A percentile compares a stretch with the other conserved stretches of the same genome.
phyloP scores from a whole-genome alignment of 2,797 vertebrate species.

The Schizopygopsis pylzovi region DNA sequence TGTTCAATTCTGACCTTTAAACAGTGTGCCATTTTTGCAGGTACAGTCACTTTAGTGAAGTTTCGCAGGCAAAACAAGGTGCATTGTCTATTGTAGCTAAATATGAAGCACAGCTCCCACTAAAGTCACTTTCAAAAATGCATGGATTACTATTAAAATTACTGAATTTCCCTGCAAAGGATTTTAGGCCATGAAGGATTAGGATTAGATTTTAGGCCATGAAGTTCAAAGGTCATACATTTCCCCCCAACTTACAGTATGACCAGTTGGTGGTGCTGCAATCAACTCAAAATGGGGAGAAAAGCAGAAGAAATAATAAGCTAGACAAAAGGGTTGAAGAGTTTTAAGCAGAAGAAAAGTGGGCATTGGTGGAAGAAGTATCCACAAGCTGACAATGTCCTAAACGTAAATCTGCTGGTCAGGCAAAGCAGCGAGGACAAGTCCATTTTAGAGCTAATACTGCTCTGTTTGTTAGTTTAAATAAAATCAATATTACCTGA shows the following conservation, averaged over 20 bases:
- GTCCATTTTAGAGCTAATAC: neutral
- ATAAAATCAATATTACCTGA: neutral
- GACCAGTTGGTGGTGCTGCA: neutral
- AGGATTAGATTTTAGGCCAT: neutral
- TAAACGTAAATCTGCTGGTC: neutral
- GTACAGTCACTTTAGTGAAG: neutral
- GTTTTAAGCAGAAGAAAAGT: neutral
- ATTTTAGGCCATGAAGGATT: neutral
- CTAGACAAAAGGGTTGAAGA: neutral
- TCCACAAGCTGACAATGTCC: neutral
- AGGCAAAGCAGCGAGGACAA: neutral
- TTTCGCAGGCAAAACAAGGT: neutral
- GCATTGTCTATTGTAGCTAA: neutral
- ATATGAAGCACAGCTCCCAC: neutral
- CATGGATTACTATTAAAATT: neutral
- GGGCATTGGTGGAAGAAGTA: neutral
- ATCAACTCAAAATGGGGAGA: neutral
- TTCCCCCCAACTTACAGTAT: neutral
- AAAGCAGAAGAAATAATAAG: neutral
- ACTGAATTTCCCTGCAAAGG: neutral
- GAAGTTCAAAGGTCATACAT: neutral
- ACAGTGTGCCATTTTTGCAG: neutral
- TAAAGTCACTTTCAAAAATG: neutral
- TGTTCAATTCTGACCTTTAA: neutral
- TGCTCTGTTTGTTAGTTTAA: neutral